phyloP scores from a whole-genome alignment of 1,140 invertebrate species.

The Spodoptera frugiperda region DNA sequence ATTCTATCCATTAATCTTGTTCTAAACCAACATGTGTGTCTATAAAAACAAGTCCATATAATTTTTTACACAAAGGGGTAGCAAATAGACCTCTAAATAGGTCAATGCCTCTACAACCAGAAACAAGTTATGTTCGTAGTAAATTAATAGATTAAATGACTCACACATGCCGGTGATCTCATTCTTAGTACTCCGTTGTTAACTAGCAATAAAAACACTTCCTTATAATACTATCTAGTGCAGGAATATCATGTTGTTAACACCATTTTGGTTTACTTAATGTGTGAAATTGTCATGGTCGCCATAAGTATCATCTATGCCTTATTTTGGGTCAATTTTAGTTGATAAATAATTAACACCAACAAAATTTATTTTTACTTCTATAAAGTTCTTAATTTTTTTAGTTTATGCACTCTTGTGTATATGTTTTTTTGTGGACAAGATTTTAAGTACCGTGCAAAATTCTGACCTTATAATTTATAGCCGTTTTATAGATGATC shows the following conservation, averaged over 20 bases:
- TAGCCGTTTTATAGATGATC: conserved; percentile 47
- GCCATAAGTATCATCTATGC: background rate
- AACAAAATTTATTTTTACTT: too few relatives aligned
- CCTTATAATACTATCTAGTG: conserved; percentile 46
- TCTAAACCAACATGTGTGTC: too few relatives aligned
- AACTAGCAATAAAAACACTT: conserved; percentile 45
- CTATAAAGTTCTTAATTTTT: too few relatives aligned
- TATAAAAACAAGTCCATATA: background rate
- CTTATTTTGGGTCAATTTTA: background rate
- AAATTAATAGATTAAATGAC: conserved; percentile 53
- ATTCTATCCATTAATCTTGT: too few relatives aligned
- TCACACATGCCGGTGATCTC: conserved; percentile 54
- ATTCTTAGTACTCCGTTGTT: conserved; percentile 45
- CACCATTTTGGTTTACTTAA: background rate
- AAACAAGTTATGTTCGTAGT: conserved; percentile 47
- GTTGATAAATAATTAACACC: too few relatives aligned
- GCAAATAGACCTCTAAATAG: conserved; percentile 61
- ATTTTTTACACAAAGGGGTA: conserved; percentile 29
- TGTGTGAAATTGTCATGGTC: conserved; percentile 5
- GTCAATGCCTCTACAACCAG: conserved; percentile 69
- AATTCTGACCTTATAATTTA: conserved; percentile 8
- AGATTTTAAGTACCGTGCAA: conserved; percentile 3
- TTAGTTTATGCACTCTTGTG: too few relatives aligned
- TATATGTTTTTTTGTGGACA: background rate
- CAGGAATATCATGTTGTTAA: conserved; percentile 41